A percentile compares a stretch with the other conserved stretches of the same genome.
These are phyloP conservation scores for Aspidoscelis tigris DNA, from an alignment of 2,113 vertebrate genomes.

Conservation along the genomic window DNA sequence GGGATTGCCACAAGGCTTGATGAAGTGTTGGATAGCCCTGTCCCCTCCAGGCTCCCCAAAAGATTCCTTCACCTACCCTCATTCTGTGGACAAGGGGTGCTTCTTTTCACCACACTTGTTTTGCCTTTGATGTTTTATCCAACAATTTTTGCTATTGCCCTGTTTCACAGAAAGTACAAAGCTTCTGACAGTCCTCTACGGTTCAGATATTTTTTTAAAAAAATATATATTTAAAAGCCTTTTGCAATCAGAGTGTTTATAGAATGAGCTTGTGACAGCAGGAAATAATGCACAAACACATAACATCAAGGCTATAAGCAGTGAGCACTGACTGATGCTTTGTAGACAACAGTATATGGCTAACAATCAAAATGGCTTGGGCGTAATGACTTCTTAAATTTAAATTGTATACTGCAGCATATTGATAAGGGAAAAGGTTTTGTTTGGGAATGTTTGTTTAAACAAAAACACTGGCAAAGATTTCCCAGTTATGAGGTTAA, in stretches of 20 bases:
- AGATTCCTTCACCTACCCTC: too few species aligned
- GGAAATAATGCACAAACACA: slow-evolving; percentile 1
- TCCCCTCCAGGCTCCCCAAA: too few species aligned
- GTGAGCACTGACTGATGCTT: slow-evolving; percentile 23
- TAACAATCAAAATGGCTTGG: slow-evolving; percentile 25
- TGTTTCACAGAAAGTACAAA: background rate
- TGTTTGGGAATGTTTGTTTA: slow-evolving; percentile 41
- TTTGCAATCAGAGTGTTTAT: slow-evolving; percentile 29
- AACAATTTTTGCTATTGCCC: background rate
- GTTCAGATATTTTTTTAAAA: background rate
- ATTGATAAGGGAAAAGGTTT: slow-evolving; percentile 36
- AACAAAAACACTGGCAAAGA: slow-evolving; percentile 11
- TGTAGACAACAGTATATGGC: slow-evolving; percentile 19
- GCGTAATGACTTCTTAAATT: slow-evolving; percentile 21
- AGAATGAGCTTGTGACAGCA: background rate
- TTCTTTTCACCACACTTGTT: too few species aligned
- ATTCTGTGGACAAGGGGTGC: too few species aligned
- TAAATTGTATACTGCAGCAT: slow-evolving; percentile 22
- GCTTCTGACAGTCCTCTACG: background rate
- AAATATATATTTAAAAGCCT: background rate
- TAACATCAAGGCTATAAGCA: background rate
- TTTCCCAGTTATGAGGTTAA: slow-evolving; percentile 36
- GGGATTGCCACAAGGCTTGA: too few species aligned
- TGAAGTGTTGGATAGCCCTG: too few species aligned
- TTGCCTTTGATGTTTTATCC: too few species aligned